These are phyloP conservation scores for Enteromius argenteus DNA, from an alignment of 2,797 vertebrate genomes.

Conservation along the genomic window DNA sequence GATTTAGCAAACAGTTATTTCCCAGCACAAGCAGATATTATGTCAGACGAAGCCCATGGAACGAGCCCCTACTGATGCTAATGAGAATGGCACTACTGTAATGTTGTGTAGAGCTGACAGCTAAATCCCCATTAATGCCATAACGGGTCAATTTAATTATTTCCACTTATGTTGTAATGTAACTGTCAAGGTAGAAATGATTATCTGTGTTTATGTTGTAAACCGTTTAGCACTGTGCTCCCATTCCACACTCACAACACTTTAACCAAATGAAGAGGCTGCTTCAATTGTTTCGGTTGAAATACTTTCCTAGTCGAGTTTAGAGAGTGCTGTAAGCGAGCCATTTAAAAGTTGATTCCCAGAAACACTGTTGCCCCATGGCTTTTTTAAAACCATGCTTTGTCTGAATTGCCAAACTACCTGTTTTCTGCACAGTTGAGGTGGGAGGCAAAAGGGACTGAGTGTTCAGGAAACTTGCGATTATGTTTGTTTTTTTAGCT, in stretches of 20 bases:
- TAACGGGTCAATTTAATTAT: conserved; percentile 9
- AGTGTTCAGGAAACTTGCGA: not conserved
- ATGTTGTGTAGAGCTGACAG: conserved; percentile 37
- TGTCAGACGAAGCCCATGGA: conserved; percentile 10
- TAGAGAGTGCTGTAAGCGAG: not conserved
- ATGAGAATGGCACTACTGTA: conserved; percentile 39
- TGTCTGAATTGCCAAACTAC: not conserved
- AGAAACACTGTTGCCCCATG: not conserved
- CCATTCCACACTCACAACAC: conserved; percentile 18
- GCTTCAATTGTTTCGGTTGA: not conserved
- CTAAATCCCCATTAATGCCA: conserved; percentile 15
- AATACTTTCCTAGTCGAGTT: not conserved
- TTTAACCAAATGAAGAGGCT: conserved; percentile 30
- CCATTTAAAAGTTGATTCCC: not conserved
- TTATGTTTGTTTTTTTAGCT: not conserved
- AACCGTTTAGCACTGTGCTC: conserved; percentile 34
- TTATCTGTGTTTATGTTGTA: conserved; percentile 22
- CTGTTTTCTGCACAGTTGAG: not conserved
- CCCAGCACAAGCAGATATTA: conserved; percentile 42
- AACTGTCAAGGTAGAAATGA: conserved; percentile 6
- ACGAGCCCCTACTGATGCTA: conserved; percentile 14
- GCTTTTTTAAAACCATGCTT: not conserved
- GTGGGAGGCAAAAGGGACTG: not conserved
- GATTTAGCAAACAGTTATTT: conserved; percentile 29
- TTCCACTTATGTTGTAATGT: not conserved